These are phyloP conservation scores for Ptiloglossa arizonensis DNA, from an alignment of 1,140 invertebrate genomes.

Conservation along the genomic window DNA sequence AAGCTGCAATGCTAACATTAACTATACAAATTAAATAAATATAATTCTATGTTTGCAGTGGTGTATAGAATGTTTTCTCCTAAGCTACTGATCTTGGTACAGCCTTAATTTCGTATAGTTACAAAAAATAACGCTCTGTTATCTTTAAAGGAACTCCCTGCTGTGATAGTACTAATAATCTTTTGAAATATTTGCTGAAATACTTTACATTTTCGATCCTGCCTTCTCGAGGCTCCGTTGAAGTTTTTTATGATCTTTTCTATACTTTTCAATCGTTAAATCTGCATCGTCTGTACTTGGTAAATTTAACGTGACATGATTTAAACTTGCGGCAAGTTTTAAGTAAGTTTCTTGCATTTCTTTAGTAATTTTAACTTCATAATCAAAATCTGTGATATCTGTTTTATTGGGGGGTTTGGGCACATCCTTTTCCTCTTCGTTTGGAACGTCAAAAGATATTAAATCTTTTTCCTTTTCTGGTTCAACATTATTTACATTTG, in stretches of 20 bases:
- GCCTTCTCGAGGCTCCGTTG: constrained; percentile 69
- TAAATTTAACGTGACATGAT: constrained; percentile 69
- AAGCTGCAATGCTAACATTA: not conserved
- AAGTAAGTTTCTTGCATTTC: constrained; percentile 80
- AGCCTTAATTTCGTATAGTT: constrained; percentile 65
- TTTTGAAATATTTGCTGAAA: constrained; percentile 44
- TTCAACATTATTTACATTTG: constrained; percentile 15
- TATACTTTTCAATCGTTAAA: constrained; percentile 78
- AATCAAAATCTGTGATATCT: constrained; percentile 34
- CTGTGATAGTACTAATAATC: constrained; percentile 58
- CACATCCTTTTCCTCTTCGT: constrained; percentile 38
- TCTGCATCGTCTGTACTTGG: constrained; percentile 62
- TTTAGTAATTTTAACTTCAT: constrained; percentile 77
- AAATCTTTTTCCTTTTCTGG: constrained; percentile 67
- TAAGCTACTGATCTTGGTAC: constrained; percentile 62
- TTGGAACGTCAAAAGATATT: constrained; percentile 73
- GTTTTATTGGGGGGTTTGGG: constrained; percentile 30
- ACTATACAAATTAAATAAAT: constrained; percentile 47
- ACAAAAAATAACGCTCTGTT: constrained; percentile 71
- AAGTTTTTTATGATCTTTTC: constrained; percentile 75
- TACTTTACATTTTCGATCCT: constrained; percentile 69
- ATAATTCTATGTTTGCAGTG: constrained; percentile 45
- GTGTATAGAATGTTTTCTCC: constrained; percentile 35
- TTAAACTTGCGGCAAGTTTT: constrained; percentile 77
- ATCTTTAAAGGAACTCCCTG: constrained; percentile 70